A percentile compares a stretch with the other conserved stretches of the same genome.
Evolutionary conservation across 2,113 vertebrate genomes (phyloP).

Genomic region (Scomber colias): DNA sequence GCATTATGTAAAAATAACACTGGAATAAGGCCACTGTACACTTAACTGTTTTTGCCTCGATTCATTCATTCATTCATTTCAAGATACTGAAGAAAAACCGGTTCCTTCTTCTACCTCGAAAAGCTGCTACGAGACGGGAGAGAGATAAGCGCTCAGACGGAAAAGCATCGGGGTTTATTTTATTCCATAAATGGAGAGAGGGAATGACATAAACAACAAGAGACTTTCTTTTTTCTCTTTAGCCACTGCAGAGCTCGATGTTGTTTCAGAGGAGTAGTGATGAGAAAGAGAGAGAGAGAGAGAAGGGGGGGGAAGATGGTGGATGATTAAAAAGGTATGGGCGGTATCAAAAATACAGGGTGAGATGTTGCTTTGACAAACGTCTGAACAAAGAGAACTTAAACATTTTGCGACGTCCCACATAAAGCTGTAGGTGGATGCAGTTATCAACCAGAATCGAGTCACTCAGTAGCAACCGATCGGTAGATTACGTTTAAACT

Average conservation of each 20-base stretch:
- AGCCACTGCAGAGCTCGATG: conserved; percentile 18
- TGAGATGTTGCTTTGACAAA: background rate
- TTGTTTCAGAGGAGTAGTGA: conserved; percentile 17
- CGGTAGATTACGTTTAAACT: background rate
- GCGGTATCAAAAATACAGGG: background rate
- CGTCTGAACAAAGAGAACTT: no score
- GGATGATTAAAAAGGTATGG: background rate
- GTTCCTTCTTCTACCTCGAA: background rate
- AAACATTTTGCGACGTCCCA: background rate
- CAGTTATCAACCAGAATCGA: background rate
- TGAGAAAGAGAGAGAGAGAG: conserved; percentile 6
- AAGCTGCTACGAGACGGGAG: background rate
- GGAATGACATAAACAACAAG: conserved; percentile 59
- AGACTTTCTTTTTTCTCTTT: conserved; percentile 39
- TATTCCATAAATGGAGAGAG: conserved; percentile 45
- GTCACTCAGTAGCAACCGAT: background rate
- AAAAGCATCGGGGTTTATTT: conserved; percentile 1
- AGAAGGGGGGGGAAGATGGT: conserved; percentile 2
- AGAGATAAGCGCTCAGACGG: background rate
- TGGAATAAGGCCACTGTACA: conserved; percentile 23
- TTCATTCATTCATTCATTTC: background rate
- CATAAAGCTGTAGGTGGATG: background rate
- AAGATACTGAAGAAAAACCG: background rate
- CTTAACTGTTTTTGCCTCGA: background rate
- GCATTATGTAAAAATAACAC: background rate